Evolutionary conservation across 2,797 vertebrate genomes (phyloP).

Genomic region (Scomberomorus guttatus): DNA sequence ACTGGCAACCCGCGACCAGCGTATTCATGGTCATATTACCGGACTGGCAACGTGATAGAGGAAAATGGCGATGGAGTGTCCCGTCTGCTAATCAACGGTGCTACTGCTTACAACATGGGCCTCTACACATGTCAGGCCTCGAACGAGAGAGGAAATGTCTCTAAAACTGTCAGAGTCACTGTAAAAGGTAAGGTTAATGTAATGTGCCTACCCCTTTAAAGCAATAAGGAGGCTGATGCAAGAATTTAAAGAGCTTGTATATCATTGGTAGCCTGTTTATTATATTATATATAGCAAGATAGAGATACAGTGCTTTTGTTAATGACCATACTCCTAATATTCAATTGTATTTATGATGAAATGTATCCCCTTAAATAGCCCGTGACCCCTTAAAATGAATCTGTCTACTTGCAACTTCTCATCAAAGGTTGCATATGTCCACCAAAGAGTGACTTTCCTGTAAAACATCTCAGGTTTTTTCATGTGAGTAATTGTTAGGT

Average conservation of each 20-base stretch:
- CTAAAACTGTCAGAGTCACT: conserved; percentile 60
- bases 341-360: not conserved
- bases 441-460: too few species aligned
- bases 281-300: not conserved
- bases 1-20: conserved; percentile 60
- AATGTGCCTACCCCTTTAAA: not conserved
- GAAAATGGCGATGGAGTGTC: conserved; percentile 70
- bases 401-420: too few species aligned
- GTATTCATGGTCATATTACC: conserved; percentile 72
- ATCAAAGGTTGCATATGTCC: too few species aligned
- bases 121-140: conserved; percentile 70
- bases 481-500: too few species aligned
- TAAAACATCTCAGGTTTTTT: too few species aligned
- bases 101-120: conserved; percentile 68
- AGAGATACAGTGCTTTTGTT: not conserved
- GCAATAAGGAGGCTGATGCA: not conserved
- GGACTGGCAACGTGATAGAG: conserved; percentile 56
- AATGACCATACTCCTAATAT: not conserved
- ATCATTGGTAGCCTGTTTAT: not conserved
- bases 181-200: conserved; percentile 70
- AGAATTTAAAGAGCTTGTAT: not conserved
- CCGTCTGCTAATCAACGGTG: conserved; percentile 59
- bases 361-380: not conserved
- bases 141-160: conserved; percentile 59
- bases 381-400: too few species aligned